Percentiles rank a stretch among this genome's conserved stretches.
phyloP scores from a whole-genome alignment of 2,888 invertebrate genomes.

The Sepiola atlantica region DNA sequence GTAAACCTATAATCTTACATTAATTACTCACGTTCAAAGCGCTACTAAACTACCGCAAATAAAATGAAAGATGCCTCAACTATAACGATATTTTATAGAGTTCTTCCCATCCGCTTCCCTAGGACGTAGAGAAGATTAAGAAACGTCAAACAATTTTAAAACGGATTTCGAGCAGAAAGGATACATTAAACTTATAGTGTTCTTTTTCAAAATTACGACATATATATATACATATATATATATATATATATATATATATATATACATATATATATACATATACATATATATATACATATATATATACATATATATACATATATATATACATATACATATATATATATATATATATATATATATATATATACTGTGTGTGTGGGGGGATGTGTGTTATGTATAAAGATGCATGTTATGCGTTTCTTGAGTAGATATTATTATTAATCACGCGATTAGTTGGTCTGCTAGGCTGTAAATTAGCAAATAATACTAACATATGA shows the following conservation, averaged over 20 bases:
- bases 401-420: too few species aligned
- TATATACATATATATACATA: conserved; percentile 2
- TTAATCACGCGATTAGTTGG: too few species aligned
- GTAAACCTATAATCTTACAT: too few species aligned
- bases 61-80: too few species aligned
- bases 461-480: too few species aligned
- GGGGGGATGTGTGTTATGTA: too few species aligned
- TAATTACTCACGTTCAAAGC: too few species aligned
- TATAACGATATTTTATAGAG: too few species aligned
- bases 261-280: background rate
- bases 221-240: background rate
- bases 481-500: too few species aligned
- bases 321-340: background rate
- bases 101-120: background rate
- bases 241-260: background rate
- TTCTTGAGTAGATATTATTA: too few species aligned
- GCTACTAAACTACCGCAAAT: too few species aligned
- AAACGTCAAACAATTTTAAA: background rate
- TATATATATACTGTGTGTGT: background rate
- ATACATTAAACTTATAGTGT: background rate
- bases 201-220: background rate
- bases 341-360: background rate
- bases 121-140: background rate
- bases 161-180: background rate
- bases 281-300: background rate